Base-by-base conservation (phyloP, 2,888 invertebrate species). In the Beris morrisii region DNA sequence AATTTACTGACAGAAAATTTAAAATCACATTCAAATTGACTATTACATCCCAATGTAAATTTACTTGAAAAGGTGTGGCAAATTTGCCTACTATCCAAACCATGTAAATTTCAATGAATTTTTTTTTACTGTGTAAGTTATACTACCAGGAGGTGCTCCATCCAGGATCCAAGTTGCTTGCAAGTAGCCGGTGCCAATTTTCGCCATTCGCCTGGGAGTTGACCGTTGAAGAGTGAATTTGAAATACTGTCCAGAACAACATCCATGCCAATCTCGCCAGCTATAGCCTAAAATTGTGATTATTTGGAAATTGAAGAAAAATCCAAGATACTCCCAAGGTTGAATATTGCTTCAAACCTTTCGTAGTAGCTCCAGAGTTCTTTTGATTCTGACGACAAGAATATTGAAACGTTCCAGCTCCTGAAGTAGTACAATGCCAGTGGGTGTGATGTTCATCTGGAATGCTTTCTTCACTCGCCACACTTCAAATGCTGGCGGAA, bases 231-330 rank as follows among this genome's bases (percentile, higher is more conserved):
- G 73, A 96, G 82, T 11, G 91, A 87, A 77, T 86, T 86, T 0
- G 93, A 87, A 32, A 95, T 89, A 77, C 90, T 91, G 79, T 96
- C 95, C 68, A 95, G 81, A 52, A 88, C 83, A 22, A 86, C 85
- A 78, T 95, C 93, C 94, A 96, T 94, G 57, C 95, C 94, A 72
- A 95, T 93, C 83, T 95, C 94, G 43, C 96, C 96, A 4, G 91
- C 90, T 66, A 96, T 82, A 0, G 95, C 95, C 85, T 88, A 74
- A 5, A 73, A 53, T 67, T 11, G 43, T 9, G 38, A 50, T 22
- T 22, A 3, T 22, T 22, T 22, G 3, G 22, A 22, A 22, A 22
- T 22, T 22, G 22, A 22, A 22, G n/a, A 22, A 22, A 22, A 22
- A 22, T 22, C 22, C 3, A 22, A 22, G 22, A 22, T 22, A 32